Conservation (phyloP, 2,888 invertebrate genomes). For the Phyllotreta striolata region DNA sequence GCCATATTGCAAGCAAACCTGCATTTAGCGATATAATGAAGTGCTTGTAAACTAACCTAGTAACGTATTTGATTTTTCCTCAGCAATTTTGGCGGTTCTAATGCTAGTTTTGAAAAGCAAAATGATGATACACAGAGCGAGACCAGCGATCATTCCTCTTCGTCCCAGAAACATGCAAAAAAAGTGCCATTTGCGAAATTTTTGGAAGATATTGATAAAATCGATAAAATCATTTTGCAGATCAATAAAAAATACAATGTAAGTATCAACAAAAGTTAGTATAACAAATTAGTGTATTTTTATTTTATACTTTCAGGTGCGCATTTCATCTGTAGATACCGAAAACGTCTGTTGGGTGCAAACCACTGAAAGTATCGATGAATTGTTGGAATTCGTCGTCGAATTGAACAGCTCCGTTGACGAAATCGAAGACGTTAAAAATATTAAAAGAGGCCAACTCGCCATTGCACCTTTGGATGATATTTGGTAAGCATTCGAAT, state of each 20-base stretch:
- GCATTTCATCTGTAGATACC: conserved; percentile 41
- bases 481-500: conserved; percentile 44
- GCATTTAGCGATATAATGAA: too few relatives aligned
- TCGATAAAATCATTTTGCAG: conserved; percentile 23
- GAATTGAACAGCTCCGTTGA: conserved; percentile 31
- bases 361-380: conserved; percentile 30
- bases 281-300: too few relatives aligned
- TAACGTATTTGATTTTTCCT: too few relatives aligned
- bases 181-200: background rate
- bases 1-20: too few relatives aligned
- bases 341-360: conserved; percentile 47
- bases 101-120: background rate
- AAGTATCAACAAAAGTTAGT: conserved; percentile 17
- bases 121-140: conserved; percentile 10
- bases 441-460: conserved; percentile 40
- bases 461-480: conserved; percentile 44
- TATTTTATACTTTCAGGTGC: conserved; percentile 41
- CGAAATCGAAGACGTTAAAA: conserved; percentile 24
- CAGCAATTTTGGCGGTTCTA: background rate
- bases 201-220: conserved; percentile 11
- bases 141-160: conserved; percentile 13
- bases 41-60: too few relatives aligned
- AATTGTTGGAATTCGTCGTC: conserved; percentile 37
- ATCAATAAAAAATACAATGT: conserved; percentile 27
- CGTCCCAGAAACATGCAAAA: background rate